Evolutionary conservation across 2,888 invertebrate genomes (phyloP), one percentile per base, ranked within the genome.

Genomic region (Drosophila suboccidentalis): DNA sequence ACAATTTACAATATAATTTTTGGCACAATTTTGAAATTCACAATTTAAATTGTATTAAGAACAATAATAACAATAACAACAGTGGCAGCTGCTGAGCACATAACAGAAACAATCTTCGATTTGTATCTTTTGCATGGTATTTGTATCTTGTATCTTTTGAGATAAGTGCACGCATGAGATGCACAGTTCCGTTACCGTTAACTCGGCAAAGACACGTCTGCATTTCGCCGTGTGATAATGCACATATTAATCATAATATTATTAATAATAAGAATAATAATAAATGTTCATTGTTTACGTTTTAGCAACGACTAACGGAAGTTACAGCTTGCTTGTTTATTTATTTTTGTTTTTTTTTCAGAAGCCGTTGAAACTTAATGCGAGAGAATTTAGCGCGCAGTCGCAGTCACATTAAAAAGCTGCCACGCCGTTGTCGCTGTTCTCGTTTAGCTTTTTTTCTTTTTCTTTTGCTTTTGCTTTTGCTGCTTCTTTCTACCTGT

Each of bases 271-370:
- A 10, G 2, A 26, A 26, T 13, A 61, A 10, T 53, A 68, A 57
- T 53, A 66, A 59, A 19, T 66, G n/a, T 57, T 38, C 79, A 78
- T 75, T 77, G 79, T 78, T 77, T 78, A 70, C 74, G 29, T 50
- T 70, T 61, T 49, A 47, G 29, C 53, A 34, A 13, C 65, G 55
- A 73, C 73, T 84, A 84, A 87, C 83, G 83, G 83, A 87, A 87
- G 78, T 87, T 71, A 67, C 65, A 78, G 68, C 58, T 65, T 54
- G 54, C 19, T 13, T 38, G 38, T 11, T 39, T 9, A 11, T 43
- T 67, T 62, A 44, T 63, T 54, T 46, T 55, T 55, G 44, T 32
- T 54, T 44, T 29, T 50, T 43, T 53, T 29, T 19, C 36, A 68
- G 50, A 55, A 64, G 51, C 68, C 67, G 59, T 58, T 58, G 50